Evolutionary conservation across 2,113 vertebrate species (phyloP).

Genomic region (Pedionomus torquatus): DNA sequence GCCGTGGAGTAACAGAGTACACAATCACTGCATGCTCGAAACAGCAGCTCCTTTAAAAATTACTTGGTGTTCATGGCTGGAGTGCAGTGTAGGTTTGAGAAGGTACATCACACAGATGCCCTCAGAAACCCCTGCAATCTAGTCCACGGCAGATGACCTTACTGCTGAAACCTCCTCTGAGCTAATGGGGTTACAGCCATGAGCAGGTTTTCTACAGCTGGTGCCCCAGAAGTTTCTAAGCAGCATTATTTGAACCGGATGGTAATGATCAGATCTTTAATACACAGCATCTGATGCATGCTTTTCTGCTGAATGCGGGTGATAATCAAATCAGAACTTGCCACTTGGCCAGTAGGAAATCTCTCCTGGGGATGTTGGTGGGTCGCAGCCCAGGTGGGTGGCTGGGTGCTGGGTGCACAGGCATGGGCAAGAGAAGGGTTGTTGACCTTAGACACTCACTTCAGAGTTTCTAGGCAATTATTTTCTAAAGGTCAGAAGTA

Average conservation of each 20-base stretch:
- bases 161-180: not conserved
- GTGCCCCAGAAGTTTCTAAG: not conserved
- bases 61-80: not conserved
- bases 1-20: not conserved
- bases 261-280: not conserved
- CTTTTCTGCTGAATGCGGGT: not conserved
- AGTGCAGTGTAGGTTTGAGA: not conserved
- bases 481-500: not conserved
- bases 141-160: fast-evolving
- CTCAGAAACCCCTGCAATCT: not conserved
- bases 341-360: not conserved
- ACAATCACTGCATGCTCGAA: not conserved
- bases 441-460: not conserved
- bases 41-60: not conserved
- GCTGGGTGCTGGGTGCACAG: not conserved
- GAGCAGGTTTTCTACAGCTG: not conserved
- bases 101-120: not conserved
- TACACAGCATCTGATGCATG: not conserved
- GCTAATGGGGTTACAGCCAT: not conserved
- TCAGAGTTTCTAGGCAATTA: not conserved
- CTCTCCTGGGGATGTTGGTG: not conserved
- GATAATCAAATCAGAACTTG: not conserved
- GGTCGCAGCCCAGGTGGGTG: fast-evolving
- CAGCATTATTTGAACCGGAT: not conserved
- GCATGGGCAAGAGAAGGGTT: not conserved